Evolutionary conservation across 2,113 vertebrate species (phyloP).

Genomic region (Propithecus coquereli): DNA sequence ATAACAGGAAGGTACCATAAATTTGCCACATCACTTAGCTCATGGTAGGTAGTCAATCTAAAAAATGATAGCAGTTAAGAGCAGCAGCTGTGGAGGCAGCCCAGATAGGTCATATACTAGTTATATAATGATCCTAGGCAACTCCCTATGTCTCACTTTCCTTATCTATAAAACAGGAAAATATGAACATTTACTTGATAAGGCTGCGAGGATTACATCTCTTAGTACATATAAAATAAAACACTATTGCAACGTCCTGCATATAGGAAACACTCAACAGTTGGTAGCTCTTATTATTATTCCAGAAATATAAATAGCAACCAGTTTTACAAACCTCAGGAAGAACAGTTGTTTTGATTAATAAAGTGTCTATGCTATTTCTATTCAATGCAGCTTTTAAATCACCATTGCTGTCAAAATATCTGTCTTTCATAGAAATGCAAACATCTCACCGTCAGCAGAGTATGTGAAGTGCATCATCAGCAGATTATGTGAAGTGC

Average conservation of each 20-base stretch:
- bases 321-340: not conserved
- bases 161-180: not conserved
- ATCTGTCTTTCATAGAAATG: not conserved
- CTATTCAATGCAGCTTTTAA: not conserved
- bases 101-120: not conserved
- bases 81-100: not conserved
- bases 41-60: not conserved
- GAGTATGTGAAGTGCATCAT: not conserved
- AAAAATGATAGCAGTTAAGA: not conserved
- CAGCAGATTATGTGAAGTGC: not conserved
- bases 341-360: slow-evolving; percentile 2
- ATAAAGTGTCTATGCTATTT: not conserved
- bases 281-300: not conserved
- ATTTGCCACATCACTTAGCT: not conserved
- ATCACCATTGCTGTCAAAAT: not conserved
- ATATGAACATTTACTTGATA: not conserved
- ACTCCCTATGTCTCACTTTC: not conserved
- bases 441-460: not conserved
- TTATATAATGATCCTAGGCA: not conserved
- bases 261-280: not conserved
- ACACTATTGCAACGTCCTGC: not conserved
- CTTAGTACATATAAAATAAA: not conserved
- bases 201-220: not conserved
- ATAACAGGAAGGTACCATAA: not conserved
- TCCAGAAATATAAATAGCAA: not conserved